Conservation (phyloP, 1,140 invertebrate genomes). For the Caenorhabditis brenneri region DNA sequence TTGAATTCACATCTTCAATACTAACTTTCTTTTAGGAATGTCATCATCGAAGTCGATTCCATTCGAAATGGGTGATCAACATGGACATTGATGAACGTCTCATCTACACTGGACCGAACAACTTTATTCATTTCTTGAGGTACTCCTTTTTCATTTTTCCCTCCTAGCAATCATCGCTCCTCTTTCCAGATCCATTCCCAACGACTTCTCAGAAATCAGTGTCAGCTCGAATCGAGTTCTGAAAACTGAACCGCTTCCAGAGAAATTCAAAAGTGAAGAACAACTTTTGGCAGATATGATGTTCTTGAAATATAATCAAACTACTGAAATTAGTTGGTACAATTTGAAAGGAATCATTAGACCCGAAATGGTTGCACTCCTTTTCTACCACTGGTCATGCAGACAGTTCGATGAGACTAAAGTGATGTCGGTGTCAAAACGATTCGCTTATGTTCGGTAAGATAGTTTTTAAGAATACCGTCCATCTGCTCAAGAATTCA, state of each 20-base stretch:
- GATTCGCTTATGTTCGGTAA: neutral
- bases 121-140: conserved; percentile 1
- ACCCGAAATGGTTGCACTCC: neutral
- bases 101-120: neutral
- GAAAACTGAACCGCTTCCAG: neutral
- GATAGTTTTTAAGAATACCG: too few relatives aligned
- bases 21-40: neutral
- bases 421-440: neutral
- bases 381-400: neutral
- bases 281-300: neutral
- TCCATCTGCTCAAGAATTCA: too few relatives aligned
- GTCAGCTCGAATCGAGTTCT: neutral
- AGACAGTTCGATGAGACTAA: neutral
- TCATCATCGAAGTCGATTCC: conserved; percentile 1
- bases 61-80: conserved; percentile 18
- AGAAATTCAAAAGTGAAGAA: neutral
- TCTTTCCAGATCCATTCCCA: neutral
- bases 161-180: too few relatives aligned
- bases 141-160: neutral
- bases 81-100: conserved; percentile 7
- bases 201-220: neutral
- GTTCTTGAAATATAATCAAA: conserved; percentile 17
- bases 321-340: conserved; percentile 2
- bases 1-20: too few relatives aligned
- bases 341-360: neutral